These are phyloP conservation scores for Salvelinus namaycush DNA, from an alignment of 2,113 vertebrate species.

Conservation along the genomic window DNA sequence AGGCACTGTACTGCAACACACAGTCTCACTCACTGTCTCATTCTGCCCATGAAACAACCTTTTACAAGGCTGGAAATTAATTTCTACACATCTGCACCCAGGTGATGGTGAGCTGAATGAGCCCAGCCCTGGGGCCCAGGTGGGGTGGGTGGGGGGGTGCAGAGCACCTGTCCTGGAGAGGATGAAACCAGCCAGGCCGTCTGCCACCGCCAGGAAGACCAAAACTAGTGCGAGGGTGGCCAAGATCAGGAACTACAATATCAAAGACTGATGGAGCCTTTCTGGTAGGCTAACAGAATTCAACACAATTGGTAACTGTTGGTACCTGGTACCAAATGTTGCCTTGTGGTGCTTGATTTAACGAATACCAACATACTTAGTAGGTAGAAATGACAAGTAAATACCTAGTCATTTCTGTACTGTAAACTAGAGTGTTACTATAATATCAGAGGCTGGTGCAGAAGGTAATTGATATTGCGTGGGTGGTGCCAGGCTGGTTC, in stretches of 20 bases:
- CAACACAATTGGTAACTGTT: not conserved
- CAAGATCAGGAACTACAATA: slow-evolving; percentile 86
- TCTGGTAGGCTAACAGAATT: slow-evolving; percentile 20
- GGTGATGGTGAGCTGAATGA: slow-evolving; percentile 18
- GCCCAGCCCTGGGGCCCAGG: slow-evolving; percentile 14
- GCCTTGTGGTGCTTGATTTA: no score
- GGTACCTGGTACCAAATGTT: not conserved
- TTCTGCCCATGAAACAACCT: not conserved
- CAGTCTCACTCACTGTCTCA: not conserved
- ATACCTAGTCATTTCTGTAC: no score
- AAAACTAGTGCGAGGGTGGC: slow-evolving; percentile 17
- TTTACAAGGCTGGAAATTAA: not conserved
- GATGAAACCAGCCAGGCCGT: slow-evolving; percentile 48
- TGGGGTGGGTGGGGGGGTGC: slow-evolving; percentile 49
- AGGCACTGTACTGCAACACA: not conserved
- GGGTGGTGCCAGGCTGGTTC: no score
- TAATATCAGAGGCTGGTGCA: no score
- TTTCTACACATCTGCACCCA: slow-evolving; percentile 23
- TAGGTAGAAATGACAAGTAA: no score
- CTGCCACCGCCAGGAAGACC: slow-evolving; percentile 5
- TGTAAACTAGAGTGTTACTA: no score
- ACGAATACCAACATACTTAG: no score
- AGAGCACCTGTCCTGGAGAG: slow-evolving; percentile 66
- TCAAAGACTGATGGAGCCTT: slow-evolving; percentile 78
- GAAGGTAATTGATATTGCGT: no score